Evolutionary conservation across 1,140 invertebrate species (phyloP).

Genomic region (Drosophila asahinai): DNA sequence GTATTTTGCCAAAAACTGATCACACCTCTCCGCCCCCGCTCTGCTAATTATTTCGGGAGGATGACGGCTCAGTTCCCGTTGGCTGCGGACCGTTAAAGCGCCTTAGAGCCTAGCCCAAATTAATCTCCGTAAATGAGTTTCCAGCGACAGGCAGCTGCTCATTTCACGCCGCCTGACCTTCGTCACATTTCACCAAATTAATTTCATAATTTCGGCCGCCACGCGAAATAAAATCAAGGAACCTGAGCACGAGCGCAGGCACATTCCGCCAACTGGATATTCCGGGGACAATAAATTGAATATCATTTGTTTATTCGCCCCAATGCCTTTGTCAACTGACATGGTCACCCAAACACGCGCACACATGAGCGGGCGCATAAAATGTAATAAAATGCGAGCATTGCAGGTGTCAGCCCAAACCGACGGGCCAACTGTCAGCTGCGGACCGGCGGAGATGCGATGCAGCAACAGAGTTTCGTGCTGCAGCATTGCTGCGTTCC

Average conservation of each 20-base stretch:
- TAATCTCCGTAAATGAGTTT: slow-evolving; percentile 75
- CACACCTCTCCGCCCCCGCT: slow-evolving; percentile 28
- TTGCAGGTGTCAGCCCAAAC: slow-evolving; percentile 72
- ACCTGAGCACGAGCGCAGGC: slow-evolving; percentile 27
- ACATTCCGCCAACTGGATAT: slow-evolving; percentile 43
- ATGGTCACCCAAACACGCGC: slow-evolving; percentile 49
- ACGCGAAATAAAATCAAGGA: slow-evolving; percentile 15
- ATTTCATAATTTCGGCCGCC: slow-evolving; percentile 48
- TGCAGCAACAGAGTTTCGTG: slow-evolving; percentile 31
- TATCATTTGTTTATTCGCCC: slow-evolving; percentile 80
- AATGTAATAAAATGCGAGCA: slow-evolving; percentile 81
- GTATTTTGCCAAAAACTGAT: slow-evolving; percentile 47
- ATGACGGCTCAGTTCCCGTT: slow-evolving; percentile 13
- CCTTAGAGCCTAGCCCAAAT: slow-evolving; percentile 67
- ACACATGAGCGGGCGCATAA: slow-evolving; percentile 44
- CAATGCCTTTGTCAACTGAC: slow-evolving; percentile 75
- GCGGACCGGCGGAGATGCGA: slow-evolving; percentile 9
- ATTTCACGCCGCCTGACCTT: slow-evolving; percentile 51
- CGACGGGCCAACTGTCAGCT: slow-evolving; percentile 68
- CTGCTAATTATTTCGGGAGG: slow-evolving; percentile 53
- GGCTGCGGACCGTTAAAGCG: slow-evolving; percentile 55
- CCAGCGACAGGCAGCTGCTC: slow-evolving; percentile 54
- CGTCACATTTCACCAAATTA: slow-evolving; percentile 47
- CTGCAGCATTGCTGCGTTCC: slow-evolving; percentile 19
- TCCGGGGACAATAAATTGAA: slow-evolving; percentile 76